phyloP scores from a whole-genome alignment of 2,113 vertebrate genomes.

The Merops nubicus region DNA sequence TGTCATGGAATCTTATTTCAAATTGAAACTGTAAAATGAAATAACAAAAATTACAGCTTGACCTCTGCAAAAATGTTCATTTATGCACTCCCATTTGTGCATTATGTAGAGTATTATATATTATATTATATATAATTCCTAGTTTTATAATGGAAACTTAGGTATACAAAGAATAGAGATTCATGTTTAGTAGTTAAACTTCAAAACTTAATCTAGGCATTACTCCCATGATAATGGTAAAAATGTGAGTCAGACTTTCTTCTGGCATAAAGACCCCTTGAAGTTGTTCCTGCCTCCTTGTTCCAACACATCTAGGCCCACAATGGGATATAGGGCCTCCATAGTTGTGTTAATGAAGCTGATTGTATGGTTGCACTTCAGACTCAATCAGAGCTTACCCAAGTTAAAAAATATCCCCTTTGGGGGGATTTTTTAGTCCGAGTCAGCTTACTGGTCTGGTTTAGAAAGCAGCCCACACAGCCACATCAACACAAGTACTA shows the following conservation, averaged over 20 bases:
- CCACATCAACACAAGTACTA: neutral
- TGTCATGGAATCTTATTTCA: conserved; percentile 65
- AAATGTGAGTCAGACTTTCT: neutral
- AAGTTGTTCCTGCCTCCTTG: neutral
- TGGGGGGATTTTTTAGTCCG: neutral
- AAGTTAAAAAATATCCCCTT: neutral
- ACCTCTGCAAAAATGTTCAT: conserved; percentile 18
- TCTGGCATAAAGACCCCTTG: neutral
- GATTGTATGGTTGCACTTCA: neutral
- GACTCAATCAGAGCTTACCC: neutral
- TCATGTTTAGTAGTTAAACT: neutral
- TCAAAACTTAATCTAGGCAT: neutral
- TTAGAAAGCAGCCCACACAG: neutral
- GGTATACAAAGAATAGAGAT: neutral
- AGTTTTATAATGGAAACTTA: neutral
- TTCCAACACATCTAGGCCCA: neutral
- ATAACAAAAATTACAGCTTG: conserved; percentile 39
- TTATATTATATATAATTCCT: no score
- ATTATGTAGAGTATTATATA: neutral
- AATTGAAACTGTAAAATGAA: conserved; percentile 55
- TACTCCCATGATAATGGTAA: neutral
- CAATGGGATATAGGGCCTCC: neutral
- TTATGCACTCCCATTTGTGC: neutral
- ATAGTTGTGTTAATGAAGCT: neutral
- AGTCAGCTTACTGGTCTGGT: neutral